Evolutionary conservation across 1,140 invertebrate genomes (phyloP).

Genomic region (Drosophila subobscura): DNA sequence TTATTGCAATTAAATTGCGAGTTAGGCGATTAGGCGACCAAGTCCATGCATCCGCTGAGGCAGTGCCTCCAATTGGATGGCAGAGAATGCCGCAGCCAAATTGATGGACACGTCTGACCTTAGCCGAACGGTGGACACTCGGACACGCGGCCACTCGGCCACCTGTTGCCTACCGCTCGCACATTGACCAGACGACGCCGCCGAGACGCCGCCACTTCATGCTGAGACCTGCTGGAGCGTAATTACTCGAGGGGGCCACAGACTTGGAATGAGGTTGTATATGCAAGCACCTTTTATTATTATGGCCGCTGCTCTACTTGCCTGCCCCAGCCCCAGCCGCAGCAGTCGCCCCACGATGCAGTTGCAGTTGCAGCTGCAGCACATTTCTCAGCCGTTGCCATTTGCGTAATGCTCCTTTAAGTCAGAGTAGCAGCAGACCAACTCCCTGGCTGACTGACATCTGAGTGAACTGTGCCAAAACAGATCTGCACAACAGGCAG

Average conservation of each 20-base stretch:
- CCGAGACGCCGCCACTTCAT: conserved; percentile 4
- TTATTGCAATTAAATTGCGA: conserved; percentile 46
- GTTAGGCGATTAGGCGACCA: conserved; percentile 15
- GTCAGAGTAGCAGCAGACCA: background rate
- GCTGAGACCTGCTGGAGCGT: conserved; percentile 29
- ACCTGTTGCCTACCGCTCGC: conserved; percentile 57
- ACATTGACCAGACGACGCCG: conserved; percentile 39
- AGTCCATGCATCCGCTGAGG: conserved; percentile 57
- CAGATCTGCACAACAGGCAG: conserved; percentile 28
- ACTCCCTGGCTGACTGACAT: conserved; percentile 49
- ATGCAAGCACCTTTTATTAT: conserved; percentile 26
- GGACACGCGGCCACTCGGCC: conserved; percentile 23
- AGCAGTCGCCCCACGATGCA: background rate
- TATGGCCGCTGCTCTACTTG: conserved; percentile 36
- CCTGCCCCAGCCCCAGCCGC: background rate
- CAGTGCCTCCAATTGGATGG: conserved; percentile 26
- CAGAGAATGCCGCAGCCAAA: conserved; percentile 52
- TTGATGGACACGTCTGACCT: conserved; percentile 72
- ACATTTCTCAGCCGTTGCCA: conserved; percentile 47
- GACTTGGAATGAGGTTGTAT: conserved; percentile 45
- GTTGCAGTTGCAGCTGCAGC: conserved; percentile 38
- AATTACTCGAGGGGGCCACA: conserved; percentile 42
- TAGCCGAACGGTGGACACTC: conserved; percentile 30
- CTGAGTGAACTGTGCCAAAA: conserved; percentile 63
- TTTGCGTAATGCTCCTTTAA: conserved; percentile 55